Evolutionary conservation across 1,140 invertebrate species (phyloP).

Genomic region (Drosophila santomea): DNA sequence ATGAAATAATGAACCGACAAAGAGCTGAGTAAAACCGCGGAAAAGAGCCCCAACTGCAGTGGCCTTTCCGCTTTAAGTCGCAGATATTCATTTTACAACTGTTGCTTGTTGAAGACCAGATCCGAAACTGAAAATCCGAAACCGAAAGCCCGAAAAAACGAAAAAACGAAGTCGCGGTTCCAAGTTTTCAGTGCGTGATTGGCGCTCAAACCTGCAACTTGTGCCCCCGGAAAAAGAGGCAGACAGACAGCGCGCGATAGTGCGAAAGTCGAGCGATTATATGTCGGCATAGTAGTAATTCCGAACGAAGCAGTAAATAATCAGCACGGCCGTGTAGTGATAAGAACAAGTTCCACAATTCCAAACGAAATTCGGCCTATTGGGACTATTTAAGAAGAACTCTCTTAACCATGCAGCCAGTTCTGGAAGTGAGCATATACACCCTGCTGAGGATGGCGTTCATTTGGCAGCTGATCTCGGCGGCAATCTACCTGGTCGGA

Average conservation of each 20-base stretch:
- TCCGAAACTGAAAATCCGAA: constrained; percentile 33
- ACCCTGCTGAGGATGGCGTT: constrained; percentile 73
- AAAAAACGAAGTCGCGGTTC: constrained; percentile 28
- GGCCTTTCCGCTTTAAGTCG: constrained; percentile 34
- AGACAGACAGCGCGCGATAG: constrained; percentile 27
- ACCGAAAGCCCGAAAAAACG: constrained; percentile 14
- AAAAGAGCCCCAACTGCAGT: constrained; percentile 44
- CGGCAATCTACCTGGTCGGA: constrained; percentile 82
- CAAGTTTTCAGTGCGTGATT: constrained; percentile 67
- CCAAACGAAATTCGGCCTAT: constrained; percentile 4
- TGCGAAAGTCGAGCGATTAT: constrained; percentile 10
- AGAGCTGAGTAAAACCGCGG: constrained; percentile 35
- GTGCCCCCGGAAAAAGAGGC: constrained; percentile 36
- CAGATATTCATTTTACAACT: constrained; percentile 32
- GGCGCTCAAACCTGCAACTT: constrained; percentile 65
- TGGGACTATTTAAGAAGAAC: constrained; percentile 25
- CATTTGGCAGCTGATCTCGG: constrained; percentile 68
- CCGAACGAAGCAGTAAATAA: constrained; percentile 12
- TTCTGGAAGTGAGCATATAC: constrained; percentile 68
- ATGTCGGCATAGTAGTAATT: neutral
- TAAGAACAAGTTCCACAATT: constrained; percentile 30
- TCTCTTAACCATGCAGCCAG: constrained; percentile 62
- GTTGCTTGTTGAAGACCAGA: constrained; percentile 42
- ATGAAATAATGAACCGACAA: constrained; percentile 68
- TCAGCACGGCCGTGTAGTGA: constrained; percentile 25